phyloP scores from a whole-genome alignment of 1,140 invertebrate species.

The Cataglyphis hispanica region DNA sequence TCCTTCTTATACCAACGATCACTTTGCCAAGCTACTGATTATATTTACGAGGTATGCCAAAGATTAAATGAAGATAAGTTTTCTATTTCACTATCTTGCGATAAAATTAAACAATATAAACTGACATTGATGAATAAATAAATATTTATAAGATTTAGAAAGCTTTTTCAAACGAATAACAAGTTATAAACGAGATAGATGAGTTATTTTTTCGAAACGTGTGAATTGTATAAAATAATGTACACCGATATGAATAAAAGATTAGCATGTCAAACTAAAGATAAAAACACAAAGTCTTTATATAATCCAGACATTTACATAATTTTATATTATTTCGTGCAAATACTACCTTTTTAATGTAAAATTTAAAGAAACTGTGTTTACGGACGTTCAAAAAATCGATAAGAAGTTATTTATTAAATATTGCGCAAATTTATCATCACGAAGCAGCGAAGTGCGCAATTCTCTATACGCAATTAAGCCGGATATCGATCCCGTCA shows the following conservation, averaged over 20 bases:
- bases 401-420: constrained; percentile 36
- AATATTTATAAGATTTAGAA: neutral
- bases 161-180: neutral
- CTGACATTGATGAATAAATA: neutral
- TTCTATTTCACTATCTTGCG: neutral
- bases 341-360: neutral
- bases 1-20: constrained; percentile 9
- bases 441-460: neutral
- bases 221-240: neutral
- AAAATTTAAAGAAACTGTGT: constrained; percentile 3
- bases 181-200: neutral
- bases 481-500: constrained; percentile 21
- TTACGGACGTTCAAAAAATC: neutral
- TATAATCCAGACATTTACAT: constrained; percentile 4
- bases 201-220: neutral
- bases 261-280: neutral
- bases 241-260: neutral
- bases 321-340: neutral
- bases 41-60: constrained; percentile 27
- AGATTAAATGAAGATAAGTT: neutral
- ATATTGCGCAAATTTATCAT: constrained; percentile 23
- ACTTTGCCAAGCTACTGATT: neutral
- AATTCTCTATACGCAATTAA: constrained; percentile 41
- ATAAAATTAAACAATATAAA: neutral
- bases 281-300: neutral